phyloP scores from a whole-genome alignment of 2,888 invertebrate species.

The Sesia apiformis region DNA sequence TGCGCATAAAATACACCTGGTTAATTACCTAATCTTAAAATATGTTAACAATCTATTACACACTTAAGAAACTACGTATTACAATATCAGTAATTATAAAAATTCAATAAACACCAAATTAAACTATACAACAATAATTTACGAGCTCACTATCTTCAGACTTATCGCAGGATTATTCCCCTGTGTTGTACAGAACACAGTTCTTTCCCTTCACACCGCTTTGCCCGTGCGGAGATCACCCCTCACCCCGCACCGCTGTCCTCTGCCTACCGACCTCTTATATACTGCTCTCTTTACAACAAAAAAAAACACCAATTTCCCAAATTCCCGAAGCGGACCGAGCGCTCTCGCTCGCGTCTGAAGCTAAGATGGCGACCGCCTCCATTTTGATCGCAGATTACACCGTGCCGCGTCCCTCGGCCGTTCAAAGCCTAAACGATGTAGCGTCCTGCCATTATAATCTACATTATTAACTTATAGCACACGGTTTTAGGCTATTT shows the following conservation, averaged over 20 bases:
- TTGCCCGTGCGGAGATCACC: constrained; percentile 64
- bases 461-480: constrained; percentile 53
- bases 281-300: constrained; percentile 73
- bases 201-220: constrained; percentile 74
- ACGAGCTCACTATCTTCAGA: constrained; percentile 18
- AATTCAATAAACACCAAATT: too few species aligned
- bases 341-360: constrained; percentile 64
- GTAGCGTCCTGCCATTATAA: constrained; percentile 43
- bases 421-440: constrained; percentile 63
- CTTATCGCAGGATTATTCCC: constrained; percentile 24
- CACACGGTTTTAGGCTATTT: constrained; percentile 69
- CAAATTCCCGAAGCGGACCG: constrained; percentile 68
- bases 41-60: too few species aligned
- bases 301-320: constrained; percentile 73
- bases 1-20: too few species aligned
- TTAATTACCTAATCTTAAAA: too few species aligned
- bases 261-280: constrained; percentile 69
- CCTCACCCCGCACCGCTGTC: constrained; percentile 42
- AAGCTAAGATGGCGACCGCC: constrained; percentile 69
- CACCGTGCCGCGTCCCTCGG: constrained; percentile 50
- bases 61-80: too few species aligned
- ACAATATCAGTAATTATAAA: too few species aligned
- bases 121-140: too few species aligned
- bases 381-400: constrained; percentile 74
- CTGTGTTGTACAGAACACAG: constrained; percentile 31